phyloP scores from a whole-genome alignment of 2,797 vertebrate genomes.

The Gymnopithys bicolor region DNA sequence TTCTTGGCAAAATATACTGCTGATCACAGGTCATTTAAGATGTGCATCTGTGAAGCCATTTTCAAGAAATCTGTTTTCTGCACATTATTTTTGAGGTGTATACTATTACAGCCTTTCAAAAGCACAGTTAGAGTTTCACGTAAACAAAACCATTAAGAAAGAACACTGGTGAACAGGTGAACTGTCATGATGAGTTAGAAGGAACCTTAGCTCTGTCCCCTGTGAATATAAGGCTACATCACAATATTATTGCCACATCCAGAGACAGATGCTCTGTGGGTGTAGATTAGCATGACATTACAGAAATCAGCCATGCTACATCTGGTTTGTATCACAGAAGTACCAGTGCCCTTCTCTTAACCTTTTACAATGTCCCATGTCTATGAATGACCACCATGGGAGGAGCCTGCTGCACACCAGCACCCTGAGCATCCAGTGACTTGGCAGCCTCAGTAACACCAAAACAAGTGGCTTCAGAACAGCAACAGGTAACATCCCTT shows the following conservation, averaged over 20 bases:
- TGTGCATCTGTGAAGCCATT: neutral
- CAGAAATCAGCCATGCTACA: neutral
- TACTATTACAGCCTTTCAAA: neutral
- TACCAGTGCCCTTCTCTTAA: neutral
- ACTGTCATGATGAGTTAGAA: neutral
- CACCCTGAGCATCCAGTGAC: neutral
- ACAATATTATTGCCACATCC: neutral
- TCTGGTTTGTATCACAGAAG: neutral
- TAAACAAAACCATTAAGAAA: slow-evolving; percentile 9
- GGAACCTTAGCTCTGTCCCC: neutral
- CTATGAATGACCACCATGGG: rapidly evolving
- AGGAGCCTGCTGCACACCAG: neutral
- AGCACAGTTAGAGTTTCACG: neutral
- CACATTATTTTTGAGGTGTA: neutral
- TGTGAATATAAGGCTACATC: neutral
- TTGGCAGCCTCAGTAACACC: neutral
- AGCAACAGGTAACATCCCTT: neutral
- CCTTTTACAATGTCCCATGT: rapidly evolving
- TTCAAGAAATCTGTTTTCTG: neutral
- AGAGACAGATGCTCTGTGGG: neutral
- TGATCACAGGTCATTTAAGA: neutral
- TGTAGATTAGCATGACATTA: neutral
- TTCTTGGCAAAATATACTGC: neutral
- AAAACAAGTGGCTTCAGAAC: neutral
- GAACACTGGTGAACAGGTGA: neutral